Evolutionary conservation across 2,113 vertebrate genomes (phyloP).

Genomic region (Plotosus lineatus): DNA sequence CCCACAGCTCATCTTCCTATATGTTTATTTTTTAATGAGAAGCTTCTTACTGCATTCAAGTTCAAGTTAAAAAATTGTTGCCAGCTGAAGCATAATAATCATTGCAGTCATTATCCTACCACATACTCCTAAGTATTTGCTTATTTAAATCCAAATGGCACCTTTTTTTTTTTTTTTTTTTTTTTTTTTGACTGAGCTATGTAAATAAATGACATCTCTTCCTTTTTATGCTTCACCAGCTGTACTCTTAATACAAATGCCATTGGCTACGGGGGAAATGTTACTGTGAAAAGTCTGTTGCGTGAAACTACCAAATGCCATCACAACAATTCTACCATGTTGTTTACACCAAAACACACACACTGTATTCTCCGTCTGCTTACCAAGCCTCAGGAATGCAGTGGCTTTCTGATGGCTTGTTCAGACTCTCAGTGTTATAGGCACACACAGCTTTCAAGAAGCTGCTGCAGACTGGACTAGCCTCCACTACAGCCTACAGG

Average conservation of each 20-base stretch:
- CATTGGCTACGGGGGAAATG: not conserved
- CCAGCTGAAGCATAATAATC: too few relatives aligned
- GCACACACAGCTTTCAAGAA: conserved; percentile 30
- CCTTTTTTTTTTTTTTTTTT: too few relatives aligned
- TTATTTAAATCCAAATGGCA: too few relatives aligned
- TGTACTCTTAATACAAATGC: not conserved
- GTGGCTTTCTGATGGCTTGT: conserved; percentile 17
- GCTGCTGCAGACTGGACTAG: conserved; percentile 30
- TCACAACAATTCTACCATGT: conserved; percentile 31
- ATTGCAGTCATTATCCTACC: too few relatives aligned
- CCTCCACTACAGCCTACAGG: conserved; percentile 25
- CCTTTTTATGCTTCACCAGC: not conserved
- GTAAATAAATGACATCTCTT: conserved; percentile 6
- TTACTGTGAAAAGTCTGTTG: not conserved
- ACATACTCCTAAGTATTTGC: too few relatives aligned
- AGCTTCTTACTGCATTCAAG: too few relatives aligned
- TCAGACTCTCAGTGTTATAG: not conserved
- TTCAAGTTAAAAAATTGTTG: too few relatives aligned
- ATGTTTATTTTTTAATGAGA: too few relatives aligned
- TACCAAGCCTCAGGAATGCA: conserved; percentile 55
- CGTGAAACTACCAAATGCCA: conserved; percentile 43
- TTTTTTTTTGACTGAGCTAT: too few relatives aligned
- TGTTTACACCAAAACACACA: conserved; percentile 54
- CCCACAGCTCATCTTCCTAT: too few relatives aligned
- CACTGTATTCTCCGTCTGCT: conserved; percentile 37